Evolutionary conservation across 1,140 invertebrate species (phyloP).

Genomic region (Chironomus tepperi): DNA sequence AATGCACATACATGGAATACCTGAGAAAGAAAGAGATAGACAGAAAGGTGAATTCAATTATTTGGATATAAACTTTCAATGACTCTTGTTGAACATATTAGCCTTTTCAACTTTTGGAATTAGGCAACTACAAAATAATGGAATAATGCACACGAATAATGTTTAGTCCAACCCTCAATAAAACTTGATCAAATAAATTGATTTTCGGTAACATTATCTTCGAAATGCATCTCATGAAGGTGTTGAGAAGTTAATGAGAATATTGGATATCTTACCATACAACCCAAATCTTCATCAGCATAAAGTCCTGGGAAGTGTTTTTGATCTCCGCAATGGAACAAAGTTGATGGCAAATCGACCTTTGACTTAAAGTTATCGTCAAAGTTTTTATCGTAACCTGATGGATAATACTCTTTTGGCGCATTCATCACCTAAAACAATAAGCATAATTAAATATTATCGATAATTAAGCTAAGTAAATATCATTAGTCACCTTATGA

Average conservation of each 20-base stretch:
- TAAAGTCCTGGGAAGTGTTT: constrained; percentile 85
- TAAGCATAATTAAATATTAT: background rate
- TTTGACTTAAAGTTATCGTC: constrained; percentile 77
- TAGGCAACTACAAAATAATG: too few relatives aligned
- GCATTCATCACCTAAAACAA: constrained; percentile 74
- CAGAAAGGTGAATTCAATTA: background rate
- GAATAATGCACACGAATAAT: too few relatives aligned
- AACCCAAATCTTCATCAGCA: constrained; percentile 81
- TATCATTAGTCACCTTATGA: constrained; percentile 21
- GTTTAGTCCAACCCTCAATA: too few relatives aligned
- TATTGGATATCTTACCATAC: constrained; percentile 56
- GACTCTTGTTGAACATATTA: background rate
- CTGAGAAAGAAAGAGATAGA: constrained; percentile 40
- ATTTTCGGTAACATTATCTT: too few relatives aligned
- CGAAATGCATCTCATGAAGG: too few relatives aligned
- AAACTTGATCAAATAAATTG: too few relatives aligned
- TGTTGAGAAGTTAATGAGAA: background rate
- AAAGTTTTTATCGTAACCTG: constrained; percentile 77
- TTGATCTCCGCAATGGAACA: constrained; percentile 78
- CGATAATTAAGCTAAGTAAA: background rate
- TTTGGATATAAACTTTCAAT: background rate
- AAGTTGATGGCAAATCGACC: constrained; percentile 75
- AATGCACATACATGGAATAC: constrained; percentile 83
- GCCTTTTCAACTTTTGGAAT: background rate
- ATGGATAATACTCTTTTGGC: constrained; percentile 76